Evolutionary conservation across 2,113 vertebrate species (phyloP).

Genomic region (Anolis carolinensis): DNA sequence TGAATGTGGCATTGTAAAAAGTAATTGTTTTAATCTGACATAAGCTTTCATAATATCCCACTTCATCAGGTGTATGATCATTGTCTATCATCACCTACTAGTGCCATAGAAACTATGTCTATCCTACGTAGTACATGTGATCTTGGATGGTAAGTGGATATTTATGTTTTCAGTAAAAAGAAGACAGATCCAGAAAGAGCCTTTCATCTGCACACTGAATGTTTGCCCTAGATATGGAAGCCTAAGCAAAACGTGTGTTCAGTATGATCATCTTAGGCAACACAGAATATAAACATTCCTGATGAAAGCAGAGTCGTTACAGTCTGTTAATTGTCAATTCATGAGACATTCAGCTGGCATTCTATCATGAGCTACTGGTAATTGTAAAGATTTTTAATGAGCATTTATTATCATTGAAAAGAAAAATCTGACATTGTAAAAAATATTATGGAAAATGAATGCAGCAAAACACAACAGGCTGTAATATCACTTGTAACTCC

Average conservation of each 20-base stretch:
- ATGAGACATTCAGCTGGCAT: background rate
- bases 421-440: background rate
- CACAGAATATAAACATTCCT: background rate
- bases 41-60: too few relatives aligned
- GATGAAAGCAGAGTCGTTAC: background rate
- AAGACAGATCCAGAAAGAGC: background rate
- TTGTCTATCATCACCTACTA: too few relatives aligned
- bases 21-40: too few relatives aligned
- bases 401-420: background rate
- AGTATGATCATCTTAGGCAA: background rate
- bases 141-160: background rate
- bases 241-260: background rate
- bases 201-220: background rate
- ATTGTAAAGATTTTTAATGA: conserved; percentile 6
- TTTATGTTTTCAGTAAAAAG: background rate
- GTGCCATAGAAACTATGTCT: background rate
- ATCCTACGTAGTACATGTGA: background rate
- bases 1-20: too few relatives aligned
- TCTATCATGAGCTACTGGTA: background rate
- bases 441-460: conserved; percentile 2
- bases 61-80: too few relatives aligned
- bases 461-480: background rate
- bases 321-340: conserved; percentile 3
- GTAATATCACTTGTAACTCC: background rate
- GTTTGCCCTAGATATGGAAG: background rate